phyloP scores from a whole-genome alignment of 2,797 vertebrate species.

The Lutjanus campechanus region DNA sequence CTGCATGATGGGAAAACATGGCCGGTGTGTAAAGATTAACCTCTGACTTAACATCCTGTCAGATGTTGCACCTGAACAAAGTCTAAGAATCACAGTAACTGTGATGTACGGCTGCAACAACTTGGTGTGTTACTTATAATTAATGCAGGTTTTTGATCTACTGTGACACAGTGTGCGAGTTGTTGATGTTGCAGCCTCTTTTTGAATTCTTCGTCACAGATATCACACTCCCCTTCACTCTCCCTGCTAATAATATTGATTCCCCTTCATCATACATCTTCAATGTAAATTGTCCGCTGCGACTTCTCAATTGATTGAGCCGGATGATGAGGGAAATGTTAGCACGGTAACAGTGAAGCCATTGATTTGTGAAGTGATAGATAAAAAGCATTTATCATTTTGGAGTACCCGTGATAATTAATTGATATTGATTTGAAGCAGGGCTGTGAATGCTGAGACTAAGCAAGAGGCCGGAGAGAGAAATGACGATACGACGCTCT shows the following conservation, averaged over 20 bases:
- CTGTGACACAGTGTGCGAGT: conserved; percentile 30
- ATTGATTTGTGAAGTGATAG: conserved; percentile 80
- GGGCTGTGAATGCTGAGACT: conserved; percentile 52
- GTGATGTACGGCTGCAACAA: conserved; percentile 40
- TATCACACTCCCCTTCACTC: conserved; percentile 54
- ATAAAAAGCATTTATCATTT: conserved; percentile 80
- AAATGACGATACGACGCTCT: conserved; percentile 54
- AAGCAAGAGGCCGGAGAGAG: conserved; percentile 40
- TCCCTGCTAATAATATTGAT: conserved; percentile 73
- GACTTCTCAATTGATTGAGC: conserved; percentile 69
- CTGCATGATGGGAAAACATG: conserved; percentile 63
- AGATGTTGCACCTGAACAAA: conserved; percentile 41
- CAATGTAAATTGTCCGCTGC: conserved; percentile 65
- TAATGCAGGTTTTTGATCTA: conserved; percentile 50
- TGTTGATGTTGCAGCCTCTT: conserved; percentile 31
- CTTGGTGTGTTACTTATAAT: conserved; percentile 14
- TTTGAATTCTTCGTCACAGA: conserved; percentile 41
- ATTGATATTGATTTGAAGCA: conserved; percentile 75
- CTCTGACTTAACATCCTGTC: conserved; percentile 67
- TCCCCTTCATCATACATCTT: conserved; percentile 69
- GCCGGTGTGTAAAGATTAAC: conserved; percentile 71
- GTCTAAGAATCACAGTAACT: conserved; percentile 53
- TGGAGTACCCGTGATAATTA: conserved; percentile 73
- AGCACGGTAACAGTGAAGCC: conserved; percentile 69
- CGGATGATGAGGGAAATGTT: conserved; percentile 72